Base-by-base conservation (phyloP, 2,113 vertebrate species). In the Alces alces region DNA sequence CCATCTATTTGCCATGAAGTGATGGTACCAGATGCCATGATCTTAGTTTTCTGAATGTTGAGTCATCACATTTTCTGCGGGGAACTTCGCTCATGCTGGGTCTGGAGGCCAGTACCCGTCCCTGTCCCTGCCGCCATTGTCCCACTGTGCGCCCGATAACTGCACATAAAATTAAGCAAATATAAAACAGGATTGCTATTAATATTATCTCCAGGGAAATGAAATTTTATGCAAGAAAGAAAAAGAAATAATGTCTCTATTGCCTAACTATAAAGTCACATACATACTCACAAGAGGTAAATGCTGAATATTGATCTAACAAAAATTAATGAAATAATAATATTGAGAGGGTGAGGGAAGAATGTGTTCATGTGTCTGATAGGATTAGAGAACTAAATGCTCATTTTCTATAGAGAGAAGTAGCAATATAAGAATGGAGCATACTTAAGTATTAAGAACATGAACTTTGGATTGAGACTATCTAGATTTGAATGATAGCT, bases 321-420 rank as follows among this genome's bases (percentile, higher is more conserved):
- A 76, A 91, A 83, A 87, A 79, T 61, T 78, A 92, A 61, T 94
- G 50, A 84, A 93, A 64, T 84, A 89, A 80, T 84, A 89, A 80
- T 79, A 90, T 21, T 82, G 28, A 52, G 47, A 96, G n/a, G 17
- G 58, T 80, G 60, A 92, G 6, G 39, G 36, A 28, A 33, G 8
- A 52, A 11, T 61, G 73, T 58, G 43, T 61, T 19, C n/a, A 10
- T 5, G 3, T 28, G 7, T 45, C 5, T 52, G 45, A 9, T 36
- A 57, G 21, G 76, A 7, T 79, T 92, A 43, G 43, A 79, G 15
- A 57, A 47, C 15, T 83, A 43, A 95, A 70, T 55, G 27, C 30
- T 66, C 50, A 79, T 60, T 43, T 86, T 96, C 45, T 33, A n/a
- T 79, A 78, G 17, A 58, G 0, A 93, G 43, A 94, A 45, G 16